Evolutionary conservation across 2,888 invertebrate species (phyloP).

Genomic region (Endotricha flammealis): DNA sequence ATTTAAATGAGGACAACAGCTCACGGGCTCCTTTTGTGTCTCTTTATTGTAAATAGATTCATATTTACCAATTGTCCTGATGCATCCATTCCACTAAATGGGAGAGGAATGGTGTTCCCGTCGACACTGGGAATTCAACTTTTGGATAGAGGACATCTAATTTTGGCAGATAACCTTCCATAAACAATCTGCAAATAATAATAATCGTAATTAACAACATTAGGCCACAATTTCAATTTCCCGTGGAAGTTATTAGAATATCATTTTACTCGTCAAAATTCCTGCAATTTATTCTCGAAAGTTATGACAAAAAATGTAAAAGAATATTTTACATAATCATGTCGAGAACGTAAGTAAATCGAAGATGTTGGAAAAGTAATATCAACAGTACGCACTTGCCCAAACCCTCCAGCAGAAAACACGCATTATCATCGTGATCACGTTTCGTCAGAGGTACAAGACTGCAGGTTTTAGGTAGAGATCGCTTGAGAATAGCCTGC

Average conservation of each 20-base stretch:
- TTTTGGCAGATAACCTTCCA: slow-evolving; percentile 84
- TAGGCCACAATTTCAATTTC: neutral
- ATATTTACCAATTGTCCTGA: slow-evolving; percentile 77
- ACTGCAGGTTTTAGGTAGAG: slow-evolving; percentile 79
- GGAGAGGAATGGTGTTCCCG: slow-evolving; percentile 89
- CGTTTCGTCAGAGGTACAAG: slow-evolving; percentile 87
- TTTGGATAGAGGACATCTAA: slow-evolving; percentile 85
- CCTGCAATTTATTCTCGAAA: too few relatives aligned
- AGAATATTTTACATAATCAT: too few relatives aligned
- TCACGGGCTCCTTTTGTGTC: too few relatives aligned
- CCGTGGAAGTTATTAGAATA: too few relatives aligned
- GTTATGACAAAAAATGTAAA: too few relatives aligned
- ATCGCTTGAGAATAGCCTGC: slow-evolving; percentile 90
- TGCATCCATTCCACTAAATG: slow-evolving; percentile 93
- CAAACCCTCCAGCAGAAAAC: slow-evolving; percentile 77
- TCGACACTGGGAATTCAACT: slow-evolving; percentile 88
- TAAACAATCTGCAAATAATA: slow-evolving; percentile 80
- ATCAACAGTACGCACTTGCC: slow-evolving; percentile 78
- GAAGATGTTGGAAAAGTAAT: too few relatives aligned
- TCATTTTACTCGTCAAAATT: too few relatives aligned
- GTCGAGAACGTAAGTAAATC: too few relatives aligned
- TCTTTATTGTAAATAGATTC: neutral
- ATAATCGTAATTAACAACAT: neutral
- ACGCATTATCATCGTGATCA: slow-evolving; percentile 78
- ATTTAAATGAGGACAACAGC: too few relatives aligned